phyloP scores from a whole-genome alignment of 1,140 invertebrate species.

The Brachystomella parvula region DNA sequence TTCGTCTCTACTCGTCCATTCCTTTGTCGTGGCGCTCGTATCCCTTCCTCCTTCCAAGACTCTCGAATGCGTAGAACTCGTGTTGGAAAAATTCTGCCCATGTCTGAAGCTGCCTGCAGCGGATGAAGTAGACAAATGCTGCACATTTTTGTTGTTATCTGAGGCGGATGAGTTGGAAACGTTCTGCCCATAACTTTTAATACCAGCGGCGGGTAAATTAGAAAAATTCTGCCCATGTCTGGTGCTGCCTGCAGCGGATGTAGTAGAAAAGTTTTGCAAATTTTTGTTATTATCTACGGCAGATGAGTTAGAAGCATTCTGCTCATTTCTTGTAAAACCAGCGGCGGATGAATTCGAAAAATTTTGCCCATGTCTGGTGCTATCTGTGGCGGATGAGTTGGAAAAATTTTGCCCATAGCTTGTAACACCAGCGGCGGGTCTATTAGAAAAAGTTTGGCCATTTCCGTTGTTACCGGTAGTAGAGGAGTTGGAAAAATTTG shows the following conservation, averaged over 20 bases:
- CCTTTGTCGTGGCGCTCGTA: not conserved
- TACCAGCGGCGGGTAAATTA: not conserved
- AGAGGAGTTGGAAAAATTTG: too few species aligned
- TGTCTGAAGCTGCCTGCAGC: not conserved
- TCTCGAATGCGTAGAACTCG: conserved; percentile 10
- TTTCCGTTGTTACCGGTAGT: too few species aligned
- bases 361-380: too few species aligned
- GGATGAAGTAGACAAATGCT: not conserved
- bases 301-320: too few species aligned
- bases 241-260: not conserved
- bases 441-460: too few species aligned
- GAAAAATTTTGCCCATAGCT: too few species aligned
- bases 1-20: conserved; percentile 28
- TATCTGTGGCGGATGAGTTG: too few species aligned
- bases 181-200: not conserved
- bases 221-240: not conserved
- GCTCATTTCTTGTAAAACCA: too few species aligned
- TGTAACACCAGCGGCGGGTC: too few species aligned
- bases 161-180: not conserved
- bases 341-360: too few species aligned
- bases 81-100: not conserved
- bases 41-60: conserved; percentile 1
- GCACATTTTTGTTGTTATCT: not conserved
- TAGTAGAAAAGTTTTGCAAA: too few species aligned
- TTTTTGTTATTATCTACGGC: too few species aligned